A percentile compares a stretch with the other conserved stretches of the same genome.
phyloP scores from a whole-genome alignment of 2,797 vertebrate genomes.

The Sebastes hubbsi region DNA sequence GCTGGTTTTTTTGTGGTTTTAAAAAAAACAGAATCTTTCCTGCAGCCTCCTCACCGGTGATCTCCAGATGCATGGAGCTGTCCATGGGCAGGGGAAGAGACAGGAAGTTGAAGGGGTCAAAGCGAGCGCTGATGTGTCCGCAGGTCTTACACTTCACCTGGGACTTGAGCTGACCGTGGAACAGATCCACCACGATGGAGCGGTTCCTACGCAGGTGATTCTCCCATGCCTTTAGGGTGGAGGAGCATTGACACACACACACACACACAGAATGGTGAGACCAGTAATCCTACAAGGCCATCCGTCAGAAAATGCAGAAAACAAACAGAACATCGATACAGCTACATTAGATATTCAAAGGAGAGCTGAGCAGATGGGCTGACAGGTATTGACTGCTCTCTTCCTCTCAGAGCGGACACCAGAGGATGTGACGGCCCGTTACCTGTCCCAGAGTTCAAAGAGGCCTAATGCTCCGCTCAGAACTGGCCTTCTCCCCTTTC shows the following conservation, averaged over 20 bases:
- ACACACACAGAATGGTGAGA: not conserved
- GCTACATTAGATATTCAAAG: not conserved
- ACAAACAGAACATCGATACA: constrained; percentile 16
- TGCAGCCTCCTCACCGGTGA: constrained; percentile 87
- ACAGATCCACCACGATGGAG: constrained; percentile 97
- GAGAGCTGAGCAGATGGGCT: not conserved
- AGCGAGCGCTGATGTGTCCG: constrained; percentile 96
- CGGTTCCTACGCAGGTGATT: constrained; percentile 97
- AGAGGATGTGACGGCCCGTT: not conserved
- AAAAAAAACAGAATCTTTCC: not conserved
- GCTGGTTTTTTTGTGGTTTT: too few relatives aligned
- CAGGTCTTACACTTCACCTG: constrained; percentile 99
- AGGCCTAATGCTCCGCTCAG: not conserved
- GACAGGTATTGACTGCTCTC: not conserved
- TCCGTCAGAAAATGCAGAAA: not conserved
- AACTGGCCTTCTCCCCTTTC: not conserved
- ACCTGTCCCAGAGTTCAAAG: not conserved
- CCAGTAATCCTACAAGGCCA: constrained; percentile 12
- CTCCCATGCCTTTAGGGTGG: constrained; percentile 91
- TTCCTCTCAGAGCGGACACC: not conserved
- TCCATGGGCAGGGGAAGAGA: constrained; percentile 98
- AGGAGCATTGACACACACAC: not conserved
- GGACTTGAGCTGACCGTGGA: constrained; percentile 97
- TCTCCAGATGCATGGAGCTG: constrained; percentile 99
- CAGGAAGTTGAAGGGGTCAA: constrained; percentile 99